Evolutionary conservation across 2,113 vertebrate species (phyloP), one percentile per base, ranked within the genome.

Genomic region (Lagenorhynchus albirostris): DNA sequence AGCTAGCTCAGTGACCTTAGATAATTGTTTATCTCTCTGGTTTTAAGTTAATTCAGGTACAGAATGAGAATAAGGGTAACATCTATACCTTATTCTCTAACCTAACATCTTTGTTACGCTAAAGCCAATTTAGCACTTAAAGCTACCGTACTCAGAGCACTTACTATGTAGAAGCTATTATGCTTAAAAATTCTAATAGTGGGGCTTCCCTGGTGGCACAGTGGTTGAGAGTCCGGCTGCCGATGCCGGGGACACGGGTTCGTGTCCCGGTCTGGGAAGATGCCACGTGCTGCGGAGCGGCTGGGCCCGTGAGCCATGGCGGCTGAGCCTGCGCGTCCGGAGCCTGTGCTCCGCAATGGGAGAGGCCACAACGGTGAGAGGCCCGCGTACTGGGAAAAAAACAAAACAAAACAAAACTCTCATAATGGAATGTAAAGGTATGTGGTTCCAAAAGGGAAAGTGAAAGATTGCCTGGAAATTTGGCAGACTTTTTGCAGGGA

Each of bases 321-420:
- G 0, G 44, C 44, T 47, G 44, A 47, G 44, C 44, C 44, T 47
- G 44, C 2, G 44, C 0, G 44, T 47, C 10, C 10, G 44, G 44
- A 47, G 44, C 44, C 44, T 11, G 44, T 47, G 44, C 10, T 47
- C 44, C 2, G 0, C 10, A 47, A 47, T 0, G 2, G 44, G 47
- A 50, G 47, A 50, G 47, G 47, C 47, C 47, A 50, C 47, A 50
- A 13, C 47, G 1, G 47, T 50, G 12, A 50, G 47, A 50, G 47
- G 47, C 47, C 47, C 47, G 2, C 3, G 11, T 50, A 50, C 47
- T 11, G 47, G 41, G 6, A 13, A 47, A 47, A 47, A 47, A 11
- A 12, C 12, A 47, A 47, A 47, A 47, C 9, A 2, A 47, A 47
- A 47, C 38, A 47, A 47, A 93, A 41, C 62, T 70, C 33, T 91